These are phyloP conservation scores for Lophochroa leadbeateri DNA, from an alignment of 2,113 vertebrate species.

Conservation along the genomic window DNA sequence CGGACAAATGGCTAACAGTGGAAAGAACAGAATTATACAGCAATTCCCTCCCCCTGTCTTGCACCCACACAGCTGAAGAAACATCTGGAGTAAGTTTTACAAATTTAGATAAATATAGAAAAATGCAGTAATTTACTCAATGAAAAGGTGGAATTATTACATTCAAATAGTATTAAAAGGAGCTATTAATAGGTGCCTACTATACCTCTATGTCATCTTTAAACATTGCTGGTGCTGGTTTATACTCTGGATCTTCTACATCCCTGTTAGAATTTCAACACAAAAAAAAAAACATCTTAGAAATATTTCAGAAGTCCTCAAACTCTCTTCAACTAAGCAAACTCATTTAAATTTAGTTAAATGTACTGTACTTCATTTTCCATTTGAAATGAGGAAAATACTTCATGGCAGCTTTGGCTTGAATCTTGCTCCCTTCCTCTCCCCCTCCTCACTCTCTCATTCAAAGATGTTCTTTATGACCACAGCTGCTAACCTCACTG, in stretches of 20 bases:
- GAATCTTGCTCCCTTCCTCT: background rate
- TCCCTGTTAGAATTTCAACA: constrained; percentile 80
- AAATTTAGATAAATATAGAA: background rate
- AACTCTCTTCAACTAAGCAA: background rate
- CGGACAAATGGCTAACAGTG: background rate
- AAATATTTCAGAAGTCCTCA: background rate
- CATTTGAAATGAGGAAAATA: background rate
- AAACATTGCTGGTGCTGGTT: constrained; percentile 92
- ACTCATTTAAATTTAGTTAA: background rate
- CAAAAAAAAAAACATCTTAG: constrained; percentile 12
- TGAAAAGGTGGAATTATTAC: background rate
- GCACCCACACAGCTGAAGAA: background rate
- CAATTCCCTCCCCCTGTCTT: background rate
- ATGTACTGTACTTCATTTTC: background rate
- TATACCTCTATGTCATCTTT: constrained; percentile 97
- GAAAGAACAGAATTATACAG: background rate
- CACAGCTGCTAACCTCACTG: background rate
- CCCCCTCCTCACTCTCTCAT: background rate
- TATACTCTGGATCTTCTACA: constrained; percentile 98
- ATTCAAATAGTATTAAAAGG: background rate
- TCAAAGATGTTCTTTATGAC: background rate
- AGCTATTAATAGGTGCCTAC: background rate
- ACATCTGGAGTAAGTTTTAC: rapidly evolving
- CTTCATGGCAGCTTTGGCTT: background rate
- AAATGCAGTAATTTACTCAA: background rate